These are phyloP conservation scores for Paradoxurus hermaphroditus DNA, from an alignment of 2,113 vertebrate genomes.

Conservation along the genomic window DNA sequence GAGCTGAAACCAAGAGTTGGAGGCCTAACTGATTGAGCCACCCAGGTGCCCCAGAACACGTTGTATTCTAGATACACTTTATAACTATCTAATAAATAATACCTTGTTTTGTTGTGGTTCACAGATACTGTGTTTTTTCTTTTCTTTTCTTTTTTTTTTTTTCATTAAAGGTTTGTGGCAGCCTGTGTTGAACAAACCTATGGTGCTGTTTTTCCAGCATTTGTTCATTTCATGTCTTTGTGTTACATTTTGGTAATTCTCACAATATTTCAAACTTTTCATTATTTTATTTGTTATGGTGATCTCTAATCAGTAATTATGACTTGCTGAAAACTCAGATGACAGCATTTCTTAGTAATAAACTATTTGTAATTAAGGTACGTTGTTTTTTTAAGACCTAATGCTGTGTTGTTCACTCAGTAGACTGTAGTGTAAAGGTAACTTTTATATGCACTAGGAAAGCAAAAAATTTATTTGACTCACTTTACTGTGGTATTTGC, in stretches of 20 bases:
- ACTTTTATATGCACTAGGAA: not conserved
- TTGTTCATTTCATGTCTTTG: not conserved
- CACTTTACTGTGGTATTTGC: not conserved
- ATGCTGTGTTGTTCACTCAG: not conserved
- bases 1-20: no score
- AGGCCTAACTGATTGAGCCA: no score
- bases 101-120: not conserved
- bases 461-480: not conserved
- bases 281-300: not conserved
- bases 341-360: not conserved
- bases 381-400: not conserved
- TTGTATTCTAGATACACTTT: constrained; percentile 9
- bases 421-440: not conserved
- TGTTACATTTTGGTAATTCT: not conserved
- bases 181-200: no score
- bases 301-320: not conserved
- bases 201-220: not conserved
- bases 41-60: not conserved
- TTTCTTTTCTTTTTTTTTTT: not conserved
- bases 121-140: not conserved
- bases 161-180: not conserved
- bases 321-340: not conserved
- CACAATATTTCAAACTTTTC: not conserved
- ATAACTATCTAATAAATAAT: not conserved
- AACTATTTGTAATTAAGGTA: not conserved